Percentiles rank a stretch among this genome's conserved stretches.
phyloP scores from a whole-genome alignment of 1,140 invertebrate genomes.

The Agrilus planipennis region DNA sequence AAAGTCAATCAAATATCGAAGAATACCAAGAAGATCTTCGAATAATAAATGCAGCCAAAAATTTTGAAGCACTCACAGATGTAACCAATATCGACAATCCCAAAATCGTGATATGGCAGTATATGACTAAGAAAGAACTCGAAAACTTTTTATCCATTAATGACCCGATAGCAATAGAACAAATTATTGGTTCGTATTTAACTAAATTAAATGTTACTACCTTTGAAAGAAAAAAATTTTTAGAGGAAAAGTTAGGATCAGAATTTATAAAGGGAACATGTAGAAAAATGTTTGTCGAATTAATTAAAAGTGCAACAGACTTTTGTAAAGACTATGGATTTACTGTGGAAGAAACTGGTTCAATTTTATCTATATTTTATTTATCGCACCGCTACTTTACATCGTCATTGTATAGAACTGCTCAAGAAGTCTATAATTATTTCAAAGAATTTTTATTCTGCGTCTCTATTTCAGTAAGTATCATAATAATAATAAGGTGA shows the following conservation, averaged over 20 bases:
- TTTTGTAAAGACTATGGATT: slow-evolving; percentile 20
- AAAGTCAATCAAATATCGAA: no score
- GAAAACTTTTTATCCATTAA: slow-evolving; percentile 15
- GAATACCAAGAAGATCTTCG: no score
- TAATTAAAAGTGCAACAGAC: slow-evolving; percentile 21
- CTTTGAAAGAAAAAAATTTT: no score
- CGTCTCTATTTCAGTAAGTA: slow-evolving; percentile 23
- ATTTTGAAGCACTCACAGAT: no score
- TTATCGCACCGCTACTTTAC: slow-evolving; percentile 25
- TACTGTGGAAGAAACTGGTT: slow-evolving; percentile 19
- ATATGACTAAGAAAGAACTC: slow-evolving; percentile 19
- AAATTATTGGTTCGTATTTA: slow-evolving; percentile 5
- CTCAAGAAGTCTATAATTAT: slow-evolving; percentile 26
- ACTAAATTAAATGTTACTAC: slow-evolving; percentile 9
- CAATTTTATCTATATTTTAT: slow-evolving; percentile 27
- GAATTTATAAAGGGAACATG: slow-evolving; percentile 18
- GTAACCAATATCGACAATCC: neutral
- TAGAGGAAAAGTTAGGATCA: slow-evolving; percentile 13
- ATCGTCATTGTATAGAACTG: slow-evolving; percentile 14
- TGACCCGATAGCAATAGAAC: slow-evolving; percentile 8
- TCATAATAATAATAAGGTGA: no score
- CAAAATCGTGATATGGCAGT: slow-evolving; percentile 20
- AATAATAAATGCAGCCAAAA: no score
- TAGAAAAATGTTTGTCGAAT: slow-evolving; percentile 20
- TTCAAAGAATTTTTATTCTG: slow-evolving; percentile 26